Conservation (phyloP, 2,113 vertebrate species). For the Sturnira hondurensis region DNA sequence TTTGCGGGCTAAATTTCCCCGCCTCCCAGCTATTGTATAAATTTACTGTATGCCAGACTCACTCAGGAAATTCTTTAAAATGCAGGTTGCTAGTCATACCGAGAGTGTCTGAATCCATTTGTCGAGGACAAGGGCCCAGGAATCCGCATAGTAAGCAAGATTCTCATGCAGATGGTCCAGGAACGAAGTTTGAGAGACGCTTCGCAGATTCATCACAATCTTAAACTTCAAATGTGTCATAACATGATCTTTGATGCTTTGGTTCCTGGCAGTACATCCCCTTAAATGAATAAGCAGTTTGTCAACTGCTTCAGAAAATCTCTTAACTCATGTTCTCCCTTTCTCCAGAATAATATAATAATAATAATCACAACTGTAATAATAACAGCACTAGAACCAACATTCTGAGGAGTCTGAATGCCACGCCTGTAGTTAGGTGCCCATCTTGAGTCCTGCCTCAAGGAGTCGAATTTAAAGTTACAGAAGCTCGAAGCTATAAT, state of each 20-base stretch:
- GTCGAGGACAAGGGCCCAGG: not conserved
- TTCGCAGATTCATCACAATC: conserved; percentile 4
- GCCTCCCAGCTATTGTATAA: not conserved
- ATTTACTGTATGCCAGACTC: not conserved
- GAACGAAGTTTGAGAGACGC: conserved; percentile 31
- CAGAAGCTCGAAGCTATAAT: not conserved
- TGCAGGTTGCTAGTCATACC: not conserved
- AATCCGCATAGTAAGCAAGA: not conserved
- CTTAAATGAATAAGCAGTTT: conserved; percentile 41
- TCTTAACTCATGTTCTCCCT: conserved; percentile 4
- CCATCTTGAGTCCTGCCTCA: not conserved
- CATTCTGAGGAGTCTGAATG: not conserved
- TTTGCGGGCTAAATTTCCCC: not conserved
- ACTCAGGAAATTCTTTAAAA: not conserved
- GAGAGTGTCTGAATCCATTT: not conserved
- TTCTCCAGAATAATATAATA: not conserved
- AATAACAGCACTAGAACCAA: not conserved
- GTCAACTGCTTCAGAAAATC: not conserved
- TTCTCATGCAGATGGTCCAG: conserved; percentile 19
- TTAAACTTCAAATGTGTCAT: conserved; percentile 30
- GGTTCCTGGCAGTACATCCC: not conserved
- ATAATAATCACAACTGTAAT: not conserved
- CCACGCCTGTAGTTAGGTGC: not conserved
- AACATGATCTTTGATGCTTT: conserved; percentile 1
- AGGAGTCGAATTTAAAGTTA: not conserved